phyloP scores from a whole-genome alignment of 2,113 vertebrate species.

The Planiliza haematocheilus region DNA sequence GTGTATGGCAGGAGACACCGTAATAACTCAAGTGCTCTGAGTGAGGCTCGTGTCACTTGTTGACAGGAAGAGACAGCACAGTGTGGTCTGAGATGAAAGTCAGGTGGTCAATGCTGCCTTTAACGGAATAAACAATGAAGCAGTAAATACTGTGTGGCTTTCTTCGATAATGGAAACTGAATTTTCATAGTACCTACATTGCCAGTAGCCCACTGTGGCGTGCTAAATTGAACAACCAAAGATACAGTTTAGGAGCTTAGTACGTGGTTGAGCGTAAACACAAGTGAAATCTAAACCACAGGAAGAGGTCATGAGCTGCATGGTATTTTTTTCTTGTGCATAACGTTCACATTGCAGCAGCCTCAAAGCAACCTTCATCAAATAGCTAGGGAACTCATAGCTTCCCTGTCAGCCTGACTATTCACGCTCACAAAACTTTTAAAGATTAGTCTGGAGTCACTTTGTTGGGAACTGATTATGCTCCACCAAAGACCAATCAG shows the following conservation, averaged over 20 bases:
- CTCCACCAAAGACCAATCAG: no score
- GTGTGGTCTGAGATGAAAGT: not conserved
- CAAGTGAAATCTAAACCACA: no score
- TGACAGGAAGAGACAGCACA: conserved; percentile 15
- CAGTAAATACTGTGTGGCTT: not conserved
- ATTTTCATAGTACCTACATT: not conserved
- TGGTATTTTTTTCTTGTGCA: not conserved
- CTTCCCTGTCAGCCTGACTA: no score
- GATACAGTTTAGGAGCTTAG: not conserved
- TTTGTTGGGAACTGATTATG: no score
- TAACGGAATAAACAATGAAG: not conserved
- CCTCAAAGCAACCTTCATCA: not conserved
- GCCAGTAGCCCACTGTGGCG: not conserved
- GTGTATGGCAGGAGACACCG: not conserved
- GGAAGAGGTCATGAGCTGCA: not conserved
- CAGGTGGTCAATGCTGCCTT: no score
- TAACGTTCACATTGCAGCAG: not conserved
- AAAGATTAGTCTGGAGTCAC: no score
- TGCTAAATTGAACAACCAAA: not conserved
- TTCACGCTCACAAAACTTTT: no score
- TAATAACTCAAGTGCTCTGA: no score
- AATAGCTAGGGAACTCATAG: no score
- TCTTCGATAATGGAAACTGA: not conserved
- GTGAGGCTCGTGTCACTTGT: not conserved
- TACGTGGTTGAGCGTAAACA: no score